phyloP scores from a whole-genome alignment of 2,113 vertebrate genomes.

The Ammodytes marinus region DNA sequence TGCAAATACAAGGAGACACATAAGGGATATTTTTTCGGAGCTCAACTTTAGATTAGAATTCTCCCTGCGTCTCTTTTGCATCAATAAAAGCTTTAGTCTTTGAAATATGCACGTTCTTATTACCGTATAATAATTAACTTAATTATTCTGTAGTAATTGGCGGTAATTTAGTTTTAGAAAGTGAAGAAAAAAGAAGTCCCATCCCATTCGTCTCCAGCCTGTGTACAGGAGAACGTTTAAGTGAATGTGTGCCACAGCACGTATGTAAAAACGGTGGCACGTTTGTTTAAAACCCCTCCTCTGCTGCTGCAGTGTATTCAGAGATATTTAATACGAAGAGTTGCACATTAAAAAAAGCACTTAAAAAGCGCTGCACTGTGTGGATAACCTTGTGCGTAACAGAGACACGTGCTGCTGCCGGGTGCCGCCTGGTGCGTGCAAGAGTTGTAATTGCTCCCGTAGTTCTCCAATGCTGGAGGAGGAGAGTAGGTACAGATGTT shows the following conservation, averaged over 20 bases:
- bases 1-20: background rate
- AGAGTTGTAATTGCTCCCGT: constrained; percentile 46
- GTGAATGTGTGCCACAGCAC: background rate
- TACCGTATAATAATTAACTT: constrained; percentile 19
- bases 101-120: constrained; percentile 9
- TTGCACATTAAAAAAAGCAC: background rate
- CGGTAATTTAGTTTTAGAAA: background rate
- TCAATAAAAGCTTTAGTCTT: constrained; percentile 20
- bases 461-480: constrained; percentile 8
- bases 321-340: background rate
- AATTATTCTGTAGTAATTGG: constrained; percentile 17
- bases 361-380: constrained; percentile 3
- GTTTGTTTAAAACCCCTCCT: background rate
- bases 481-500: constrained; percentile 27
- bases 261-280: background rate
- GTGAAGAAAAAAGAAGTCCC: background rate
- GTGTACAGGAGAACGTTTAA: constrained; percentile 2
- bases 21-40: background rate
- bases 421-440: constrained; percentile 41
- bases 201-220: background rate
- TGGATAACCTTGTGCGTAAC: constrained; percentile 69
- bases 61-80: constrained; percentile 4
- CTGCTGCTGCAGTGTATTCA: background rate
- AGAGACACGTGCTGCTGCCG: constrained; percentile 72
- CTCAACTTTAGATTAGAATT: background rate